Percentiles rank a stretch among this genome's conserved stretches.
These are phyloP conservation scores for Corythaixoides concolor DNA, from an alignment of 2,113 vertebrate species.

Conservation along the genomic window DNA sequence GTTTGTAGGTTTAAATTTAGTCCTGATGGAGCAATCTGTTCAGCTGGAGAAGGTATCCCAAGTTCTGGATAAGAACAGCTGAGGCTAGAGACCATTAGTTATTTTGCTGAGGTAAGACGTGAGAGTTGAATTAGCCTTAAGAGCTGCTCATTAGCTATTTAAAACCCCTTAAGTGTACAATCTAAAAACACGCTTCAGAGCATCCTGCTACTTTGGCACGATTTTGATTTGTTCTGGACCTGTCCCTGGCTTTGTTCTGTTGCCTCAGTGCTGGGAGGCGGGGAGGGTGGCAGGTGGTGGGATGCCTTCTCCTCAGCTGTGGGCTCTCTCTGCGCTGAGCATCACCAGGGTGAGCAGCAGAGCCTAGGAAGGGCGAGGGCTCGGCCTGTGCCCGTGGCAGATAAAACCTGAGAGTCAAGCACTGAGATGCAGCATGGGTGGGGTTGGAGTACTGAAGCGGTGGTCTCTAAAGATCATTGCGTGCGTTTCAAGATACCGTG, in stretches of 20 bases:
- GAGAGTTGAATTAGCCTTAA: background rate
- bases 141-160: background rate
- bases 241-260: background rate
- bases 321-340: accelerated
- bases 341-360: background rate
- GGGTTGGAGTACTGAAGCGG: background rate
- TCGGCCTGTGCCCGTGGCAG: accelerated
- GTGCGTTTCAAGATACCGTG: background rate
- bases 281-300: background rate
- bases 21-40: background rate
- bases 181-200: background rate
- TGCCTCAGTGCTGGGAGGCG: background rate
- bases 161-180: background rate
- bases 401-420: background rate
- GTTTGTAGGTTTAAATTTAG: background rate
- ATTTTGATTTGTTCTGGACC: background rate
- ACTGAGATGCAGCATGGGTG: background rate
- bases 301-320: accelerated
- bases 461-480: background rate
- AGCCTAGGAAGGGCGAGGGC: background rate
- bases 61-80: background rate
- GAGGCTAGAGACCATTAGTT: background rate
- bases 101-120: background rate
- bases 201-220: background rate
- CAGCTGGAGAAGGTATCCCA: background rate